Conservation (phyloP, 2,113 vertebrate species). For the Anolis sagrei region DNA sequence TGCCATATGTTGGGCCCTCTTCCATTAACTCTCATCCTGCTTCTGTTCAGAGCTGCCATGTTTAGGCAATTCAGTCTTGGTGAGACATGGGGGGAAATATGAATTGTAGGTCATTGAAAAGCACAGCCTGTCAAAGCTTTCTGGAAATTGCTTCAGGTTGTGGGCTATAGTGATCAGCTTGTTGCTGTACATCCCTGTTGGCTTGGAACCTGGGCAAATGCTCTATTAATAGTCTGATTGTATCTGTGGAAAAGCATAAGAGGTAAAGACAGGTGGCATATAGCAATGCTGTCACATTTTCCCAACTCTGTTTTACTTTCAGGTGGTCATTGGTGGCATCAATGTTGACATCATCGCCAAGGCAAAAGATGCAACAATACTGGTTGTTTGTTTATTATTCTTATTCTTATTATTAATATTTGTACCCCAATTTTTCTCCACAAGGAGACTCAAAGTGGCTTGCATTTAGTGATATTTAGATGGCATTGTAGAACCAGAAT, state of each 20-base stretch:
- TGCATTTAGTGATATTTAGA: constrained; percentile 23
- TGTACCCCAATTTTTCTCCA: too few relatives aligned
- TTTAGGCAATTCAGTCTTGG: background rate
- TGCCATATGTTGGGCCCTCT: background rate
- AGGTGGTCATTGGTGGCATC: constrained; percentile 90
- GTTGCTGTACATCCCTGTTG: background rate
- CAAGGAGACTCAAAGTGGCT: too few relatives aligned
- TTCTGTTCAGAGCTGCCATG: background rate
- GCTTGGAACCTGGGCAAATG: background rate
- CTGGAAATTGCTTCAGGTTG: background rate
- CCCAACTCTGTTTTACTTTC: constrained; percentile 39
- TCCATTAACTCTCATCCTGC: background rate
- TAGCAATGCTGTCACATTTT: background rate
- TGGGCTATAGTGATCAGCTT: too few relatives aligned
- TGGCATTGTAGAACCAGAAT: too few relatives aligned
- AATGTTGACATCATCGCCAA: constrained; percentile 91
- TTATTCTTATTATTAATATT: too few relatives aligned
- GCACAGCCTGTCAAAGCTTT: background rate
- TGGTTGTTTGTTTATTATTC: constrained; percentile 66
- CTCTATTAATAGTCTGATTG: background rate
- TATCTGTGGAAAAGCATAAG: background rate
- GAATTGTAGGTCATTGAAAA: background rate
- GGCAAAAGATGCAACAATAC: constrained; percentile 75
- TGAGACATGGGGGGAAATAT: background rate
- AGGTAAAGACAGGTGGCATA: background rate